phyloP scores from a whole-genome alignment of 2,797 vertebrate species.

The Sebastes oblongus region DNA sequence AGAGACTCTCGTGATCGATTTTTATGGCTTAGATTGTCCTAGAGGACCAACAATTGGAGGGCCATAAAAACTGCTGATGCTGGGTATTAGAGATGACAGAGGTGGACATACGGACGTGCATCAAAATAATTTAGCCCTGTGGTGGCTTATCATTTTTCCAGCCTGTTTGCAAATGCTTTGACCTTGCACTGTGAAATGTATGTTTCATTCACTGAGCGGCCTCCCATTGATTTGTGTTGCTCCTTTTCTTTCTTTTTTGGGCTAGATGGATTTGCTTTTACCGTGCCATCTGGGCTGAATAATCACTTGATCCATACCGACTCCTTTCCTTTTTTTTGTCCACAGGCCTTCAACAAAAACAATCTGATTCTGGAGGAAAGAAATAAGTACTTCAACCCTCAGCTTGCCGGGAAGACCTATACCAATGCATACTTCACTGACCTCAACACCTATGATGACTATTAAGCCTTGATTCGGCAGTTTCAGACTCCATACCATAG shows the following conservation, averaged over 20 bases:
- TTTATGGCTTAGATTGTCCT: constrained; percentile 64
- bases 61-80: constrained; percentile 73
- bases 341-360: constrained; percentile 98
- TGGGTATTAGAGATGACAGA: constrained; percentile 74
- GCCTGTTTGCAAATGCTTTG: constrained; percentile 72
- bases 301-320: constrained; percentile 64
- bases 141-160: constrained; percentile 66
- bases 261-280: constrained; percentile 69
- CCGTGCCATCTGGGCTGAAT: constrained; percentile 65
- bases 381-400: constrained; percentile 98
- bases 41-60: constrained; percentile 56
- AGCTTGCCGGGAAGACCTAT: constrained; percentile 95
- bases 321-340: constrained; percentile 27
- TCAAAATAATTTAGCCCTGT: constrained; percentile 65
- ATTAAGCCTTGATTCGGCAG: constrained; percentile 79
- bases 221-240: constrained; percentile 76
- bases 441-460: constrained; percentile 98
- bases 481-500: constrained; percentile 47
- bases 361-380: constrained; percentile 98
- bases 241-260: constrained; percentile 31
- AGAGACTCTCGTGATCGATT: constrained; percentile 62
- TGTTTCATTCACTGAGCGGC: constrained; percentile 66
- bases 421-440: constrained; percentile 98
- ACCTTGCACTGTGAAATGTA: constrained; percentile 74
- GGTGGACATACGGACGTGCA: constrained; percentile 62